These are phyloP conservation scores for Stichopus chloronotus DNA, from an alignment of 35 echinoderm and acorn worm genomes.

Conservation along the genomic window DNA sequence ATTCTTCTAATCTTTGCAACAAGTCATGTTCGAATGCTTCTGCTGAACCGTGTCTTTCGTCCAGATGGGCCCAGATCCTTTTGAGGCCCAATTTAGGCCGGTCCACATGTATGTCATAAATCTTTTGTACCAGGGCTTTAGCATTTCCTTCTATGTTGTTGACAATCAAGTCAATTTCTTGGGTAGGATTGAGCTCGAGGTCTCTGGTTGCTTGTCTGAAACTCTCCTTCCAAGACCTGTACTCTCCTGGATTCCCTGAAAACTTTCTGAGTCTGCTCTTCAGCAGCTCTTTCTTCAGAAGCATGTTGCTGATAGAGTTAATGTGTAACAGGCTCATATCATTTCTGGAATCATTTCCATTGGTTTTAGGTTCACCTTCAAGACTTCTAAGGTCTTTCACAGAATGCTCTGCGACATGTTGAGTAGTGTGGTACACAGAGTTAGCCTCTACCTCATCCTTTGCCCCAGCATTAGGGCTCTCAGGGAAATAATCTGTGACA, in stretches of 20 bases:
- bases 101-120: slow-evolving; percentile 75
- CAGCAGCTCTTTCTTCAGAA: slow-evolving; percentile 64
- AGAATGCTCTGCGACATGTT: not conserved
- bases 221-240: slow-evolving; percentile 59
- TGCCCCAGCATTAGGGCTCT: slow-evolving; percentile 1
- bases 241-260: slow-evolving; percentile 38
- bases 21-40: slow-evolving; percentile 78
- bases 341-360: not conserved
- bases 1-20: slow-evolving; percentile 61
- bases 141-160: slow-evolving; percentile 35
- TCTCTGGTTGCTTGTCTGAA: slow-evolving; percentile 61
- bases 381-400: not conserved
- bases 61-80: slow-evolving; percentile 65
- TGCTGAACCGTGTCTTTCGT: slow-evolving; percentile 68
- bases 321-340: slow-evolving; percentile 17
- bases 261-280: slow-evolving; percentile 51
- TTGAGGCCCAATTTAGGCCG: slow-evolving; percentile 60
- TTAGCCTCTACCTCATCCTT: not conserved
- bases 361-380: not conserved
- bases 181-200: slow-evolving; percentile 44
- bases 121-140: slow-evolving; percentile 36
- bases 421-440: not conserved
- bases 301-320: slow-evolving; percentile 57
- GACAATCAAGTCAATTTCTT: slow-evolving; percentile 57
- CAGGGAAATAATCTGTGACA: not conserved